Evolutionary conservation across 1,140 invertebrate genomes (phyloP), one percentile per base, ranked within the genome.

Genomic region (Philaenus spumarius): DNA sequence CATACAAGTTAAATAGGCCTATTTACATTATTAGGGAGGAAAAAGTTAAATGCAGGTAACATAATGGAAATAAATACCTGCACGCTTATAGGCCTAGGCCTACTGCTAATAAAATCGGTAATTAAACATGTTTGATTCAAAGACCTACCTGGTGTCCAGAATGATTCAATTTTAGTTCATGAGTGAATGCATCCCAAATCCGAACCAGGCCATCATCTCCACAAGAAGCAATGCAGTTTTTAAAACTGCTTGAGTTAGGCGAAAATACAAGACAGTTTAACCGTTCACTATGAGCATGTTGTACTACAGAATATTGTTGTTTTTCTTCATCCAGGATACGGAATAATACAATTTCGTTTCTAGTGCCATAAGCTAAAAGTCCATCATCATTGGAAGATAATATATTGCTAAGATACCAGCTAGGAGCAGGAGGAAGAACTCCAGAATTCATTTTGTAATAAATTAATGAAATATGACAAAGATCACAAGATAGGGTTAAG

Each of bases 361-460:
- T 74, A 2, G 80, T 68, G 14, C 84, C 86, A 72, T 85, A 89
- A 46, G 83, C 77, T 12, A 86, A 59, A 52, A 80, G 82, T 40
- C 82, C 82, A 68, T 83, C 78, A 19, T 67, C 72, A 39, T 79
- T 78, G 66, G 81, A 82, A 37, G 76, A 74, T 45, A 86, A 68
- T 52, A 81, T 77, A 62, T 77, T 79, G 40, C 72, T 76, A 58
- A 81, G 72, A 64, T 82, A 88, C 86, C 86, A 89, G 69, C 85
- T 87, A 15, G 86, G 83, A 0, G 85, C 82, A 2, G 85, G 80
- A 59, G 86, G 82, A 59, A 86, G 65, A 4, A 30, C 9, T 30
- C 26, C 26, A 4, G 26, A 30, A 30, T 30, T 30, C 26, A 30
- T 30, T 30, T 30, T 30, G 3, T 30, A 4, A 4, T 30, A 4